phyloP scores from a whole-genome alignment of 2,888 invertebrate species.

The Acrobasis suavella region DNA sequence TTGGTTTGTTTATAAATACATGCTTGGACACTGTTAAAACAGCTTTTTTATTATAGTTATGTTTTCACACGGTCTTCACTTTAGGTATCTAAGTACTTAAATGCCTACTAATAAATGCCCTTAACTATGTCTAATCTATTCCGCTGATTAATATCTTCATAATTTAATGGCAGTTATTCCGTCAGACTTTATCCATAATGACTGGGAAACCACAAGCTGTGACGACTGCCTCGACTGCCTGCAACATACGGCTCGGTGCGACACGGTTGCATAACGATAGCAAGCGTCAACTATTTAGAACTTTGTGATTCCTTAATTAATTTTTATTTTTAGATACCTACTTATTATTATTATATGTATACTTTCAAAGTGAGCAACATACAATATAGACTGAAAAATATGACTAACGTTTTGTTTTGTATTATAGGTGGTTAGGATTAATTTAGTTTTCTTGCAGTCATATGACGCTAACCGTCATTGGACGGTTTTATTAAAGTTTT shows the following conservation, averaged over 20 bases:
- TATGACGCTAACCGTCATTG: no score
- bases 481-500: no score
- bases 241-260: constrained; percentile 22
- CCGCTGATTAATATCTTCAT: constrained; percentile 27
- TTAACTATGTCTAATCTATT: neutral
- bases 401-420: no score
- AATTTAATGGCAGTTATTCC: constrained; percentile 24
- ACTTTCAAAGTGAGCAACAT: neutral
- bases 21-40: no score
- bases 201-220: constrained; percentile 29
- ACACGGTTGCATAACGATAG: constrained; percentile 26
- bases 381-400: neutral
- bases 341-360: neutral
- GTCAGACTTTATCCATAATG: constrained; percentile 25
- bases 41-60: no score
- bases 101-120: neutral
- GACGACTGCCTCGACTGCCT: constrained; percentile 26
- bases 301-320: constrained; percentile 12
- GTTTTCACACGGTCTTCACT: no score
- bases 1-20: no score
- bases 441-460: no score
- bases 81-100: neutral
- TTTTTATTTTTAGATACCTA: constrained; percentile 15
- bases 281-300: constrained; percentile 7
- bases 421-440: no score